A percentile compares a stretch with the other conserved stretches of the same genome.
Evolutionary conservation across 2,113 vertebrate species (phyloP).

Genomic region (Tichodroma muraria): DNA sequence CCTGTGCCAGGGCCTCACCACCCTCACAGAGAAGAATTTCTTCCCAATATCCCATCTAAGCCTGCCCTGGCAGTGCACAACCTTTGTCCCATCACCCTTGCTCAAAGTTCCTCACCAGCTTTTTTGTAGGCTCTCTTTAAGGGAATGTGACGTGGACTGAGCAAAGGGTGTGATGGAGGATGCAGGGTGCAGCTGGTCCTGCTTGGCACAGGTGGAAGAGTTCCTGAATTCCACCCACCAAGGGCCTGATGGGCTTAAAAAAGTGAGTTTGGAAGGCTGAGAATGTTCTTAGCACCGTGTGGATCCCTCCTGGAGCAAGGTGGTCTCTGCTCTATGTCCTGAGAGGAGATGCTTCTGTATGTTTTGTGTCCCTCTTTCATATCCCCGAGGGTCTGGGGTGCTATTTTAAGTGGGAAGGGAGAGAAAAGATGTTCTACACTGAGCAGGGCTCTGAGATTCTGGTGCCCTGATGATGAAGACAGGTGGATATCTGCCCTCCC

Average conservation of each 20-base stretch:
- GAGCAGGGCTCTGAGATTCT: not conserved
- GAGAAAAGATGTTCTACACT: not conserved
- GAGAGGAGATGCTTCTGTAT: not conserved
- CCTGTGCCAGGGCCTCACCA: fast-evolving
- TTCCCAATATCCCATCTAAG: not conserved
- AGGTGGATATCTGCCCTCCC: not conserved
- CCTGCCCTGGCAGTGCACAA: not conserved
- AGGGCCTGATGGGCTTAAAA: not conserved
- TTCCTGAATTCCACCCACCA: too few species aligned
- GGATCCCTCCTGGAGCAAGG: not conserved
- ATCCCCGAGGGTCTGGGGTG: not conserved
- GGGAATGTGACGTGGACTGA: not conserved
- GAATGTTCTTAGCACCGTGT: not conserved
- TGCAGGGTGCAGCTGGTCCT: not conserved
- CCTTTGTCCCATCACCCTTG: not conserved
- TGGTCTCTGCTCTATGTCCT: fast-evolving
- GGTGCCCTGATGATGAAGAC: not conserved
- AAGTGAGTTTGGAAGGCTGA: not conserved
- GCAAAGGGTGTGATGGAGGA: not conserved
- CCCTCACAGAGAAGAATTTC: not conserved
- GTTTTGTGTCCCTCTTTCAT: not conserved
- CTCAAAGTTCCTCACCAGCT: not conserved
- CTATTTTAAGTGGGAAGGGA: not conserved
- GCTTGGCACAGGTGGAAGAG: not conserved
- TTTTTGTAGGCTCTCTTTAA: not conserved